A percentile compares a stretch with the other conserved stretches of the same genome.
These are phyloP conservation scores for Eudasyphora cyanicolor DNA, from an alignment of 2,888 invertebrate species.

Conservation along the genomic window DNA sequence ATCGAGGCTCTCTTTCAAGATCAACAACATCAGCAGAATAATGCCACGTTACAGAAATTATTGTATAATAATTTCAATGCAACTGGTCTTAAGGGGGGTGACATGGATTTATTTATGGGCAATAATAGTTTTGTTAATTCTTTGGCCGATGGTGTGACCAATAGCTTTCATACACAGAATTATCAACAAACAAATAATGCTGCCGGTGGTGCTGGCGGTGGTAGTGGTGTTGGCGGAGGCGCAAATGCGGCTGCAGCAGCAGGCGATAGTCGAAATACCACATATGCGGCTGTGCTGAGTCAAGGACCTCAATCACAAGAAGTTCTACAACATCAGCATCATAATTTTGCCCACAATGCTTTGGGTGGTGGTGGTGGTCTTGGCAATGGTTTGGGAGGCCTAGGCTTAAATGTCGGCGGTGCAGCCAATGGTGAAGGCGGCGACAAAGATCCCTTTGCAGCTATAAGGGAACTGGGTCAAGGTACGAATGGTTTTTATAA, in stretches of 20 bases:
- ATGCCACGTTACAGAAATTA: slow-evolving; percentile 68
- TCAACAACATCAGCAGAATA: slow-evolving; percentile 67
- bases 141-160: slow-evolving; percentile 53
- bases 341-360: slow-evolving; percentile 63
- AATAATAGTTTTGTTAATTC: slow-evolving; percentile 59
- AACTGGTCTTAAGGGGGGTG: slow-evolving; percentile 69
- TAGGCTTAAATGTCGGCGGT: slow-evolving; percentile 47
- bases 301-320: slow-evolving; percentile 74
- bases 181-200: slow-evolving; percentile 58
- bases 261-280: slow-evolving; percentile 73
- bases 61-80: slow-evolving; percentile 75
- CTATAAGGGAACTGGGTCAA: slow-evolving; percentile 81
- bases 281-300: slow-evolving; percentile 80
- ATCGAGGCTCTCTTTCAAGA: slow-evolving; percentile 77
- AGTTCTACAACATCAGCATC: slow-evolving; percentile 62
- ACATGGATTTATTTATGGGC: slow-evolving; percentile 75
- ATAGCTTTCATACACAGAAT: slow-evolving; percentile 63
- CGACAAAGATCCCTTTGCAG: slow-evolving; percentile 81
- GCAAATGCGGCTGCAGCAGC: slow-evolving; percentile 32
- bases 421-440: slow-evolving; percentile 65
- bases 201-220: slow-evolving; percentile 47
- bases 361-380: slow-evolving; percentile 48
- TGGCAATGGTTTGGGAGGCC: slow-evolving; percentile 48
- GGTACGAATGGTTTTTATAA: slow-evolving; percentile 81
- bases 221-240: slow-evolving; percentile 65